A percentile compares a stretch with the other conserved stretches of the same genome.
Conservation (phyloP, 2,888 invertebrate species). For the Anarsia innoxiella region DNA sequence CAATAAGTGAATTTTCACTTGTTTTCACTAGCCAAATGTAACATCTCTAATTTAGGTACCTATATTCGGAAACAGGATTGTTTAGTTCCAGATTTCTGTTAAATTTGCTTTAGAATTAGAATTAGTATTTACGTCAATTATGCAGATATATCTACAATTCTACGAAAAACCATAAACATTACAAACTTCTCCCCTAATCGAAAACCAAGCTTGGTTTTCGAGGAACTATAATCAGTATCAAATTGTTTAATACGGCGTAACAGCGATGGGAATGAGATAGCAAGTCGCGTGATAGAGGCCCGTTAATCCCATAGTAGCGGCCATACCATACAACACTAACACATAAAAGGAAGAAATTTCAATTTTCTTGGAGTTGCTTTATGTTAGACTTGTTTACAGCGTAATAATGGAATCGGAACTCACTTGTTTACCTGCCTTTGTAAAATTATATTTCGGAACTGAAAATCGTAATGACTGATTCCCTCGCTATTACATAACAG, state of each 20-base stretch:
- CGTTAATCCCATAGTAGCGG: conserved; percentile 49
- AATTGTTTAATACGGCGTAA: conserved; percentile 68
- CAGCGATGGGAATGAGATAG: conserved; percentile 63
- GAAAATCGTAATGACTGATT: too few relatives aligned
- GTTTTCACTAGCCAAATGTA: too few relatives aligned
- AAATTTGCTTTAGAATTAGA: too few relatives aligned
- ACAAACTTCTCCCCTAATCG: conserved; percentile 14
- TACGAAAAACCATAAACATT: conserved; percentile 7
- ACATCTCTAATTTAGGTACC: too few relatives aligned
- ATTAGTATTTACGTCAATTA: too few relatives aligned
- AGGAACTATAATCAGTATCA: conserved; percentile 58
- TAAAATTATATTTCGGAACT: too few relatives aligned
- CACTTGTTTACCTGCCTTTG: too few relatives aligned
- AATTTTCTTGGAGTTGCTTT: conserved; percentile 50
- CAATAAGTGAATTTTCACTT: too few relatives aligned
- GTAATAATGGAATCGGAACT: conserved; percentile 35
- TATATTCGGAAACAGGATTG: too few relatives aligned
- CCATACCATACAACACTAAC: conserved; percentile 27
- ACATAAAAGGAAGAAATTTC: conserved; percentile 53
- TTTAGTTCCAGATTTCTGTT: too few relatives aligned
- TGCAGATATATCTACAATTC: too few relatives aligned
- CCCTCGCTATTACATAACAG: too few relatives aligned
- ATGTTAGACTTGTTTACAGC: conserved; percentile 26
- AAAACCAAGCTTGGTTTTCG: conserved; percentile 34
- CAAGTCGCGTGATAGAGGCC: conserved; percentile 49